Evolutionary conservation across 1,140 invertebrate genomes (phyloP).

Genomic region (Hypothenemus hampei): DNA sequence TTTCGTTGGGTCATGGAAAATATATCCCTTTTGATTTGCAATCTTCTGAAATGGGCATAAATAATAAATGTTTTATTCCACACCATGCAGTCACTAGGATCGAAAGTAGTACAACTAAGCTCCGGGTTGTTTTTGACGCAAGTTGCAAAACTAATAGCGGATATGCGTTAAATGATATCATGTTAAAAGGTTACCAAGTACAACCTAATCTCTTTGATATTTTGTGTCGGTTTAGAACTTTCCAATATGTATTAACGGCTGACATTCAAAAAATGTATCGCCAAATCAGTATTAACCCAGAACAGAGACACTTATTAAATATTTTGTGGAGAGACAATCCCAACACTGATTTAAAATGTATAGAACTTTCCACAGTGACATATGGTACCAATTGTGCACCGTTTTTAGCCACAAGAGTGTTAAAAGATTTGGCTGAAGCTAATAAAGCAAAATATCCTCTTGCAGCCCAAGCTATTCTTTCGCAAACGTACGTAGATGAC

Average conservation of each 20-base stretch:
- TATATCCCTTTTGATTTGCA: neutral
- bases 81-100: conserved; percentile 36
- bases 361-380: conserved; percentile 13
- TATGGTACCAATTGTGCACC: conserved; percentile 11
- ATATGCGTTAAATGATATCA: conserved; percentile 37
- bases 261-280: conserved; percentile 19
- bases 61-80: conserved; percentile 31
- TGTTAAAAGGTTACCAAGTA: conserved; percentile 27
- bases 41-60: neutral
- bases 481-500: conserved; percentile 22
- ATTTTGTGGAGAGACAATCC: conserved; percentile 10
- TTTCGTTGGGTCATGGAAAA: conserved; percentile 34
- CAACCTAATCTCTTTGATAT: conserved; percentile 21
- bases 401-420: conserved; percentile 19
- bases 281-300: conserved; percentile 2
- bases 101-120: conserved; percentile 38
- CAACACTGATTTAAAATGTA: conserved; percentile 8
- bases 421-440: conserved; percentile 20
- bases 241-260: conserved; percentile 1
- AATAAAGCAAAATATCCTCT: conserved; percentile 1
- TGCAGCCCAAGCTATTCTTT: conserved; percentile 31
- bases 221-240: conserved; percentile 6
- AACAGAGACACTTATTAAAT: conserved; percentile 7
- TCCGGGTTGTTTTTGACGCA: conserved; percentile 38
- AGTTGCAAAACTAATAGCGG: conserved; percentile 35